Evolutionary conservation across 2,888 invertebrate species (phyloP), one percentile per base, ranked within the genome.

Genomic region (Proisotoma minuta): DNA sequence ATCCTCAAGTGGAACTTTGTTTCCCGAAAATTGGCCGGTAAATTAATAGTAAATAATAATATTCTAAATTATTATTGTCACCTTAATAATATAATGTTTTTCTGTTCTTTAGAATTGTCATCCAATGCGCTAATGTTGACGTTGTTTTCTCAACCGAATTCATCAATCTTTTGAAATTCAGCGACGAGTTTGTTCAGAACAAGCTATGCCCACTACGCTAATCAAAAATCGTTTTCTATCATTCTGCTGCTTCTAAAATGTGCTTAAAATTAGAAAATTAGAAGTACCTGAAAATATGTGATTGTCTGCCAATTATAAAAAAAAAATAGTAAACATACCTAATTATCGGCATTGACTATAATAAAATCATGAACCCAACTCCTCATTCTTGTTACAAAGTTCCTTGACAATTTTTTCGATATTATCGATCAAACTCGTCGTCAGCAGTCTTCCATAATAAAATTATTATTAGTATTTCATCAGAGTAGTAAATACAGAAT

Each of bases 11-110:
- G n/a, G 62, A 64, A 22, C 56, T 67, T 22, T 57, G 63, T 49
- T 59, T 67, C n/a, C 62, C 67, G 34, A 64, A 67, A 50, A 67
- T 67, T 58, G 67, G 62, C 22, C 40, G 66, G 66, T 66, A 59
- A 22, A 1, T 40, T 20, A 24, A 29, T 50, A 10, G 50, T 50
- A 3, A 5, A 5, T 24, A 12, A 50, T 8, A n/a, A 5, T 12
- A 18, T 43, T 18, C 10, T 43, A 43, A 5, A 43, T 43, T 5
- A 15, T 43, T 12, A 12, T 34, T 10, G 34, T 34, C 34, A 23
- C 4, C 26, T 50, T 2, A 15, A 27, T 24, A 39, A 24, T 28
- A 39, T 29, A 18, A 22, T 40, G 15, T 5, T 20, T 43, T 8
- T 47, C 24, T 28, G n/a, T 43, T n/a, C 39, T 53, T 1, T 26